Conservation (phyloP, 92 coral and sea anemone genomes). For the Zoanthus gigantus region DNA sequence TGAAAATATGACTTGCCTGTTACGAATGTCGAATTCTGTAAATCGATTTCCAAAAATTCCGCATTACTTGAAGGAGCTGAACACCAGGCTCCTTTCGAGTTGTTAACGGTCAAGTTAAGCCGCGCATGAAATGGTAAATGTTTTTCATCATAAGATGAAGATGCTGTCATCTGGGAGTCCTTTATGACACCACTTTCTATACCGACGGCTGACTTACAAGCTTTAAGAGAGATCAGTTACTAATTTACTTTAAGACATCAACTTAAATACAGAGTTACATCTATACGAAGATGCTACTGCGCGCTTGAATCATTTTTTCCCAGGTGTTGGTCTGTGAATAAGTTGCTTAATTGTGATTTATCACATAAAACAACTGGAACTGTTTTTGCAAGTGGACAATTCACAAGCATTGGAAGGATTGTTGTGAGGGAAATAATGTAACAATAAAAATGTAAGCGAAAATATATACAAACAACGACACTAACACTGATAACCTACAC, state of each 20-base stretch:
- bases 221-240: slow-evolving; percentile 26
- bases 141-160: slow-evolving; percentile 93
- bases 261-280: too few relatives aligned
- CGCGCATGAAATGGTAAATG: slow-evolving; percentile 96
- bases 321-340: too few relatives aligned
- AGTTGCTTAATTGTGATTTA: too few relatives aligned
- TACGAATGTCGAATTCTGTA: slow-evolving; percentile 64
- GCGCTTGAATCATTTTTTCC: too few relatives aligned
- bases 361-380: too few relatives aligned
- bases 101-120: slow-evolving; percentile 82
- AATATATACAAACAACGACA: too few relatives aligned
- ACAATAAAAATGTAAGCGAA: too few relatives aligned
- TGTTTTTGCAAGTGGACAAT: too few relatives aligned
- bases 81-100: slow-evolving; percentile 98
- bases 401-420: too few relatives aligned
- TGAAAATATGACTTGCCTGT: slow-evolving; percentile 60
- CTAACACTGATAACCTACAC: too few relatives aligned
- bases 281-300: too few relatives aligned
- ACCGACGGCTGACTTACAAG: slow-evolving; percentile 77
- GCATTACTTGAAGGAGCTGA: slow-evolving; percentile 93
- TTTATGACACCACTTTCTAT: slow-evolving; percentile 77
- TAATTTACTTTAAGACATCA: not conserved
- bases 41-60: slow-evolving; percentile 86
- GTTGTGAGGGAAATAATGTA: too few relatives aligned
- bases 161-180: slow-evolving; percentile 88